A percentile compares a stretch with the other conserved stretches of the same genome.
These are phyloP conservation scores for Nasonia vitripennis DNA, from an alignment of 1,140 invertebrate genomes.

Conservation along the genomic window DNA sequence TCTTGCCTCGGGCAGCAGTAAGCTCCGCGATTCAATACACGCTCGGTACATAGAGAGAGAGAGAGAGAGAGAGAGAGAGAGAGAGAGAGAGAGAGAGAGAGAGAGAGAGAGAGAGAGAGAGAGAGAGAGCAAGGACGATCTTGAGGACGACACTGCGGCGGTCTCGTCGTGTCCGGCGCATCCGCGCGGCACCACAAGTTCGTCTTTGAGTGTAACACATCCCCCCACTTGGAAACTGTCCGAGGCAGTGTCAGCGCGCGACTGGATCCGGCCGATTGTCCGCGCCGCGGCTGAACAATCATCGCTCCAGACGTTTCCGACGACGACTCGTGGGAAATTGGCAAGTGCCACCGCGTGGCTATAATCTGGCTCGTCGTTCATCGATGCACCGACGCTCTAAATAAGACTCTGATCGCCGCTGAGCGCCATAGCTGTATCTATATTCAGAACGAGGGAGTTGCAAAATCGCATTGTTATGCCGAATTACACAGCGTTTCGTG, in stretches of 20 bases:
- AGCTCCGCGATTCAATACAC: slow-evolving; percentile 7
- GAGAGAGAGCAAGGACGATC: neutral
- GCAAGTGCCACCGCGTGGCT: neutral
- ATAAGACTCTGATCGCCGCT: too few species aligned
- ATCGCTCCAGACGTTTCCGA: neutral
- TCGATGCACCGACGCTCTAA: too few species aligned
- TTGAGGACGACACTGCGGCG: neutral
- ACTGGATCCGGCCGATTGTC: neutral
- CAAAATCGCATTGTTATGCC: too few species aligned
- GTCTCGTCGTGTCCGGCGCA: neutral
- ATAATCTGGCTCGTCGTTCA: neutral
- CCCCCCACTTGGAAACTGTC: slow-evolving; percentile 37
- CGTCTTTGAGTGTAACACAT: slow-evolving; percentile 25
- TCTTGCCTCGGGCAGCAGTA: neutral
- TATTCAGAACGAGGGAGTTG: too few species aligned
- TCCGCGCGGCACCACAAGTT: neutral
- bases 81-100: too few species aligned
- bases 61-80: neutral
- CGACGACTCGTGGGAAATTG: neutral
- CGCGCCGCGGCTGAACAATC: slow-evolving; percentile 17
- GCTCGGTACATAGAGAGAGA: neutral
- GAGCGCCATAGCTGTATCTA: too few species aligned
- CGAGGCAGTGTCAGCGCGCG: neutral
- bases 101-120: neutral
- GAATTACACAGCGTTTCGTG: too few species aligned